phyloP scores from a whole-genome alignment of 1,140 invertebrate genomes.

The Archegozetes longisetosus region DNA sequence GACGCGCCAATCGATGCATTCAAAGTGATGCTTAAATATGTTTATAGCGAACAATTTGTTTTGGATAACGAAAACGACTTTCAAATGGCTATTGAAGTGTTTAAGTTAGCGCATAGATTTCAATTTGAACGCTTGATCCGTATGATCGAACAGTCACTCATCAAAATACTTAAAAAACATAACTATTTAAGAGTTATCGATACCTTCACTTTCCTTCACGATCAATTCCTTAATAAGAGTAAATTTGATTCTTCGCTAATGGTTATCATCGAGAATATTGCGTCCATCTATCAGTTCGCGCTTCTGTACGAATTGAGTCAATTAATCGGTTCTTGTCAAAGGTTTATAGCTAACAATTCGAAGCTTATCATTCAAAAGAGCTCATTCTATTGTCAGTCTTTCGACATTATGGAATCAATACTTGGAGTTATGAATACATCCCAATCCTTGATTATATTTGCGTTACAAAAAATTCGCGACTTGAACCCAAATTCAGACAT shows the following conservation, averaged over 20 bases:
- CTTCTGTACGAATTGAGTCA: background rate
- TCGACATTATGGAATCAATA: background rate
- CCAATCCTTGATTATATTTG: background rate
- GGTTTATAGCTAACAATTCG: background rate
- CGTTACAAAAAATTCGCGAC: background rate
- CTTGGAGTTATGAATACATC: background rate
- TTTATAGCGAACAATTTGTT: constrained; percentile 45
- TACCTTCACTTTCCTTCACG: background rate
- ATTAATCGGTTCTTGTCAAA: background rate
- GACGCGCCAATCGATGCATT: constrained; percentile 74
- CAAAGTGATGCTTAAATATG: constrained; percentile 75
- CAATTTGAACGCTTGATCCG: background rate
- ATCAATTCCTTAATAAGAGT: background rate
- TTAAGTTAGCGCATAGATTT: background rate
- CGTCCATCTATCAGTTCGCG: background rate
- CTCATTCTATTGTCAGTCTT: background rate
- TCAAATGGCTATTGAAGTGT: background rate
- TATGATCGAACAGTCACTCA: background rate
- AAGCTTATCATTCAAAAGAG: background rate
- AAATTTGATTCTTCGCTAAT: background rate
- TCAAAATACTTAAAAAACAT: background rate
- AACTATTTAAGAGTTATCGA: background rate
- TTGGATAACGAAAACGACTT: background rate
- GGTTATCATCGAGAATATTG: background rate
- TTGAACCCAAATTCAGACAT: background rate